Percentiles rank a stretch among this genome's conserved stretches.
These are phyloP conservation scores for Toxonevra muliebris DNA, from an alignment of 2,888 invertebrate genomes.

Conservation along the genomic window DNA sequence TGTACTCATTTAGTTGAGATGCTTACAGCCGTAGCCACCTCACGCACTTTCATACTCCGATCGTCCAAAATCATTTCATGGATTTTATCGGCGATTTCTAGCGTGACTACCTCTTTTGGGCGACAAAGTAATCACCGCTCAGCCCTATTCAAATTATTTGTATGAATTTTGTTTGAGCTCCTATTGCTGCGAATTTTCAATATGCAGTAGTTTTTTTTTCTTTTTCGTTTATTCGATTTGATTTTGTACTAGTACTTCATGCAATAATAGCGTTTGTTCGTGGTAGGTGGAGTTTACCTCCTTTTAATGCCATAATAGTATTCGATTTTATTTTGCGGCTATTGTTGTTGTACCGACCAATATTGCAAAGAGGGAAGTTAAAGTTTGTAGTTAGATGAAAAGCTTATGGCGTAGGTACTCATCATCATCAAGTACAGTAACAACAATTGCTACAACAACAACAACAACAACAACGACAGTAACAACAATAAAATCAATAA, in stretches of 20 bases:
- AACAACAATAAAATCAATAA: conserved; percentile 30
- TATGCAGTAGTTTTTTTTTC: conserved; percentile 10
- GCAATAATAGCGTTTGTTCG: too few species aligned
- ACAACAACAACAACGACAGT: conserved; percentile 24
- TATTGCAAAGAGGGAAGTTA: neutral
- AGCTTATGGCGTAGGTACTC: conserved; percentile 4
- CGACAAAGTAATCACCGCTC: too few species aligned
- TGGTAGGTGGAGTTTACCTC: conserved; percentile 42
- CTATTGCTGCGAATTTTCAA: neutral
- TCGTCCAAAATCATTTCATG: too few species aligned
- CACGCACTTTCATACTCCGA: too few species aligned
- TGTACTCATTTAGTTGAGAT: too few species aligned
- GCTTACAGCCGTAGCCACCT: too few species aligned
- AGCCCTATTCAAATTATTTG: too few species aligned
- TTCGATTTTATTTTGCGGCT: neutral
- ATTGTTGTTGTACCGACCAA: conserved; percentile 33
- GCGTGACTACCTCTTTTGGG: too few species aligned
- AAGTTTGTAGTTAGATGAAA: conserved; percentile 5
- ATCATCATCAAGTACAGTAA: conserved; percentile 33
- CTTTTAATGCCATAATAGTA: conserved; percentile 27
- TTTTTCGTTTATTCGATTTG: neutral
- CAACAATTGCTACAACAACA: conserved; percentile 29
- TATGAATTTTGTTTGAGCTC: neutral
- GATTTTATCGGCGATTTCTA: too few species aligned
- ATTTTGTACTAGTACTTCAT: too few species aligned